Percentiles rank a stretch among this genome's conserved stretches.
phyloP scores from a whole-genome alignment of 2,797 vertebrate genomes.

The Thunnus albacares region DNA sequence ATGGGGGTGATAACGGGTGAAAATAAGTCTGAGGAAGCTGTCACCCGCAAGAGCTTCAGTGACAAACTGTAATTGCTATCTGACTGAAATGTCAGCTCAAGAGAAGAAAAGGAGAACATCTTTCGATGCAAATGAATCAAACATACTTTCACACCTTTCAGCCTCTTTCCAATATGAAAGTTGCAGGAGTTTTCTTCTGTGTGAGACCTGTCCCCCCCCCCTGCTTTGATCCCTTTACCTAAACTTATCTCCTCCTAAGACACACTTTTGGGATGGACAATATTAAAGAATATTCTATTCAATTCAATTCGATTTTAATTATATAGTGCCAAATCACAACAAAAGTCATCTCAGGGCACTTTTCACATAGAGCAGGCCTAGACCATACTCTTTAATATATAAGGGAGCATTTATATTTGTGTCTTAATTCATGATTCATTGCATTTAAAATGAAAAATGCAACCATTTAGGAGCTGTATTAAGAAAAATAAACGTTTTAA shows the following conservation, averaged over 20 bases:
- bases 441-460: not conserved
- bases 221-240: too few species aligned
- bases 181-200: not conserved
- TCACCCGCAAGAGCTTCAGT: not conserved
- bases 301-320: too few species aligned
- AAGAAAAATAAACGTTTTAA: not conserved
- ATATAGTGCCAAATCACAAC: too few species aligned
- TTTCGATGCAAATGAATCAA: constrained; percentile 14
- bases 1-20: not conserved
- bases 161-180: not conserved
- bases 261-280: too few species aligned
- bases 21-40: constrained; percentile 21
- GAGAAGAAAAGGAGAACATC: not conserved
- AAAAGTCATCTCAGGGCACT: too few species aligned
- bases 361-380: too few species aligned
- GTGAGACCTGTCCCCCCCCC: too few species aligned
- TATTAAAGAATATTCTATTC: too few species aligned
- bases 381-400: too few species aligned
- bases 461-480: not conserved
- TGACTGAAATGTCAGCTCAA: constrained; percentile 2
- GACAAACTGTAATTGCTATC: not conserved
- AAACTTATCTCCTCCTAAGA: too few species aligned
- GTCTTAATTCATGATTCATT: not conserved
- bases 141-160: not conserved
- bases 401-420: not conserved